Evolutionary conservation across 2,113 vertebrate species (phyloP), one percentile per base, ranked within the genome.

Genomic region (Caracal caracal): DNA sequence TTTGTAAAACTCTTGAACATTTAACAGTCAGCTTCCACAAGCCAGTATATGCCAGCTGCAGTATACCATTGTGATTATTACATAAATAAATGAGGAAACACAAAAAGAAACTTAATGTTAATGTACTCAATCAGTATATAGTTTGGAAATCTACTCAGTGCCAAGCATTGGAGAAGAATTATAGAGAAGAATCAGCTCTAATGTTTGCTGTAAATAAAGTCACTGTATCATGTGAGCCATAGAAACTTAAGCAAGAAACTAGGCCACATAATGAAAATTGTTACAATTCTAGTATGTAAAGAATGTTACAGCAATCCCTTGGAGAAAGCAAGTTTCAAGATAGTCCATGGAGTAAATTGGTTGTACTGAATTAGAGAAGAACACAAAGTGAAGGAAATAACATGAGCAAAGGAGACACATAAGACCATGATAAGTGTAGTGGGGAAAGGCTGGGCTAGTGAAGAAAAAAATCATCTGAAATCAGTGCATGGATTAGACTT

Each of bases 241-340:
- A 95, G 80, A 86, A 89, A 81, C 35, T 81, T 82, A 66, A 37
- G 59, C 33, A 92, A 88, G 33, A 82, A 73, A n/a, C 30, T 84
- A 47, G 40, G 12, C 8, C 33, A 75, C 16, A 33, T 53, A 78
- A 94, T 28, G 26, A 68, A 80, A 91, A 87, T 53, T 61, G 28
- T 79, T 75, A 78, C 8, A 80, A 33, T 65, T 13, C 26, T 56
- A 3, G 8, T 13, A 3, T 49, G 24, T 65, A 28, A 53, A 79
- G 16, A 70, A 8, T 28, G 28, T 65, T 59, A 56, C 17, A 43
- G 10, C 43, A 65, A 53, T 80, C 3, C 22, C 49, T 47, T 80
- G 30, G 10, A 90, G 47, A 80, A 83, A 61, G 47, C 4, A 66
- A 92, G 11, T 24, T 95, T 1, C 28, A 47, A 79, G 75, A 81